Base-by-base conservation (phyloP, 2,888 invertebrate genomes). In the Ceratothoa steindachneri region DNA sequence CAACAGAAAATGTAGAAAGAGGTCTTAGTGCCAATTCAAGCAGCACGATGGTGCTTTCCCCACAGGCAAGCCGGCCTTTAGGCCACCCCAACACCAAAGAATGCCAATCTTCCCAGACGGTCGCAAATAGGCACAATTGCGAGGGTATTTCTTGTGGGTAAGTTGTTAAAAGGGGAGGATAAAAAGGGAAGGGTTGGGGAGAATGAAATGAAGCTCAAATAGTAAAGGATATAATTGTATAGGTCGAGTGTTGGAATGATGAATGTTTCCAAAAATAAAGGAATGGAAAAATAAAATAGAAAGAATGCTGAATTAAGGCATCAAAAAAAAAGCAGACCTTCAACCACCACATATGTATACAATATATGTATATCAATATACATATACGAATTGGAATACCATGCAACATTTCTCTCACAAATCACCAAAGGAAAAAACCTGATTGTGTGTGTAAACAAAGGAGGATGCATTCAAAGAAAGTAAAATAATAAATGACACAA, bases 1-100 rank as follows among this genome's bases (percentile, higher is more conserved):
- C 73, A 73, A 70, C 53, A 70, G 69, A 60, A 60, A 60, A 60
- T 24, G 60, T 60, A 60, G 60, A 60, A 60, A 60, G n/a, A n/a
- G 22, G 19, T 60, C 24, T 22, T 60, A 73, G 73, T 72, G 60
- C 60, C 60, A 24, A 22, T 60, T 24, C 22, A 60, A 60, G 60
- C 60, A 60, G 60, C 19, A 60, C 60, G 24, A 12, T 12, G n/a
- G 60, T 60, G 60, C 60, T 1, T 22, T 60, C 60, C 60, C 41
- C 60, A 12, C 27, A 60, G 60, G 19, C 27, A n/a, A 60, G 60
- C 60, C 60, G 60, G 27, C 27, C 60, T 24, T 12, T 24, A 60
- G 60, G 60, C 60, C 60, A 60, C 60, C 60, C 19, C 60, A 60
- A 60, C 60, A 60, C 60, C 22, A 60, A 60, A 60, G 24, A 60